A percentile compares a stretch with the other conserved stretches of the same genome.
phyloP scores from a whole-genome alignment of 2,797 vertebrate species.

The Lerista edwardsae region DNA sequence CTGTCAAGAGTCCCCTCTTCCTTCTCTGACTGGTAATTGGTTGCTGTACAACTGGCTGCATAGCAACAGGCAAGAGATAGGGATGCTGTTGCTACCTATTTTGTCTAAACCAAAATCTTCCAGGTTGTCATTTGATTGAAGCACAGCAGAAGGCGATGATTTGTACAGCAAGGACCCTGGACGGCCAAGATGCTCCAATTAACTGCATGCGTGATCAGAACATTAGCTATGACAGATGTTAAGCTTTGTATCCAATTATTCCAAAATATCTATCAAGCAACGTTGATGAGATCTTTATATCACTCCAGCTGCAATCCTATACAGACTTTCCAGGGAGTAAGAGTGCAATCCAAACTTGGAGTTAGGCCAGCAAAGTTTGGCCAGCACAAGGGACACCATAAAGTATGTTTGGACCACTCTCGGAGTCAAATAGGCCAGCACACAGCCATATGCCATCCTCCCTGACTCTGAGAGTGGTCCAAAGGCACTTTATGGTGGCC shows the following conservation, averaged over 20 bases:
- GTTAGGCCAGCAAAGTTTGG: too few species aligned
- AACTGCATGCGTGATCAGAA: not conserved
- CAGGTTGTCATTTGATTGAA: slow-evolving; percentile 14
- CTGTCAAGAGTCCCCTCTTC: not conserved
- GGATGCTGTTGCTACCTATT: not conserved
- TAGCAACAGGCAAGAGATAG: slow-evolving; percentile 17
- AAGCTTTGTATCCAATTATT: not conserved
- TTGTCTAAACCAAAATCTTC: slow-evolving; percentile 8
- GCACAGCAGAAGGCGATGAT: not conserved
- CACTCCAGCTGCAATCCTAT: too few species aligned
- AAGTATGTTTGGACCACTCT: too few species aligned
- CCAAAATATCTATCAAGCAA: slow-evolving; percentile 1
- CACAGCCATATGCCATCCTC: too few species aligned
- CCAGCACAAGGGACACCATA: too few species aligned
- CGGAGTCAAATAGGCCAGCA: too few species aligned
- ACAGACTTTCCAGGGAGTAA: too few species aligned
- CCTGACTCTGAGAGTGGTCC: too few species aligned
- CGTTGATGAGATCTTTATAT: slow-evolving; percentile 3
- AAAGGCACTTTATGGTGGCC: too few species aligned
- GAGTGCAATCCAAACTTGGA: too few species aligned
- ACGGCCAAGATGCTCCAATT: not conserved
- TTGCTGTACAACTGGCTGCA: slow-evolving; percentile 8
- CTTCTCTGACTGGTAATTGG: slow-evolving; percentile 5
- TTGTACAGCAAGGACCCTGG: not conserved
- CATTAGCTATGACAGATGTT: not conserved